Conservation (phyloP, 2,888 invertebrate genomes). For the Pseudoips prasinana region DNA sequence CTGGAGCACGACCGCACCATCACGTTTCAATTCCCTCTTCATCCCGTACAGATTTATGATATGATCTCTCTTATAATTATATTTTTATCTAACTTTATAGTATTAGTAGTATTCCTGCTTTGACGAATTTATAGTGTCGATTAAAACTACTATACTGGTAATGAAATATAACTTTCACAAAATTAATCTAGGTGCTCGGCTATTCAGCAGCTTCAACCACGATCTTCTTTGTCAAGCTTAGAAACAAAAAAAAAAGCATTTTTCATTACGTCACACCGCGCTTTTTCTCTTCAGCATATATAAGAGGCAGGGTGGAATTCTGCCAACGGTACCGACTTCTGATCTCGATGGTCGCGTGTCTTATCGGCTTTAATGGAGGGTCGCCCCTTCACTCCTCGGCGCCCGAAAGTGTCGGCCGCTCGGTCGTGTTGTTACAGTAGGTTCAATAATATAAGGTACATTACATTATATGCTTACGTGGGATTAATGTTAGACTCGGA, state of each 20-base stretch:
- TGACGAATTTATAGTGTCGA: no score
- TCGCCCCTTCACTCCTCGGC: slow-evolving; percentile 28
- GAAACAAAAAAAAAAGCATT: no score
- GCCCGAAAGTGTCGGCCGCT: slow-evolving; percentile 20
- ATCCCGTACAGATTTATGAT: slow-evolving; percentile 68
- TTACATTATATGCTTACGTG: not conserved
- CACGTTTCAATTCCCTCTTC: slow-evolving; percentile 67
- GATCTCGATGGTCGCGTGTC: slow-evolving; percentile 46
- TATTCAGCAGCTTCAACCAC: no score
- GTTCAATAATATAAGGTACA: slow-evolving; percentile 19
- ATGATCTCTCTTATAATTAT: slow-evolving; percentile 41
- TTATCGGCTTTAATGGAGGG: slow-evolving; percentile 48
- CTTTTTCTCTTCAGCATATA: no score
- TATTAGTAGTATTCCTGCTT: no score
- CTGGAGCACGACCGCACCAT: slow-evolving; percentile 39
- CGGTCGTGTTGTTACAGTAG: slow-evolving; percentile 31
- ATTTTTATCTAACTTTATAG: slow-evolving; percentile 31
- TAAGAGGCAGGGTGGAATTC: not conserved
- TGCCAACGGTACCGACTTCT: slow-evolving; percentile 25
- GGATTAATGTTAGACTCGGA: not conserved
- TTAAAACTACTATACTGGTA: no score
- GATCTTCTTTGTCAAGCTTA: no score
- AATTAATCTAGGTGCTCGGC: no score
- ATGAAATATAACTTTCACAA: no score
- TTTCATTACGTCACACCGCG: no score